Conservation (phyloP, 2,888 invertebrate species). For the Toxonevra muliebris region DNA sequence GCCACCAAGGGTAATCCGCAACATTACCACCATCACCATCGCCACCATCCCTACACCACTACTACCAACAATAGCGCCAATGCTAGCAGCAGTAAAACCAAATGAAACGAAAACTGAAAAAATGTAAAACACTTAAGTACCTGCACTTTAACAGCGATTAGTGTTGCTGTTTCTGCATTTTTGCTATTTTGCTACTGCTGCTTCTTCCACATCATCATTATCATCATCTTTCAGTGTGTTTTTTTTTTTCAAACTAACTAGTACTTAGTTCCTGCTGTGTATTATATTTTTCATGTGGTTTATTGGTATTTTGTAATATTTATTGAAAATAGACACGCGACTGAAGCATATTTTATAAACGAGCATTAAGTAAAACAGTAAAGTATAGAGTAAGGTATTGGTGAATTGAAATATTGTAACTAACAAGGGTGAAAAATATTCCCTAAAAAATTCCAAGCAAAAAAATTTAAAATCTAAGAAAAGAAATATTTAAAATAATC, state of each 20-base stretch:
- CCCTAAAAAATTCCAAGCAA: too few relatives aligned
- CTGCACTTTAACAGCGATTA: constrained; percentile 33
- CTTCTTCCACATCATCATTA: background rate
- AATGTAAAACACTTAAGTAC: constrained; percentile 17
- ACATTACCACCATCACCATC: too few relatives aligned
- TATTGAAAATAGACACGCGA: constrained; percentile 56
- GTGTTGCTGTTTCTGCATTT: background rate
- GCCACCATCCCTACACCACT: too few relatives aligned
- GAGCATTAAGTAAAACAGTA: background rate
- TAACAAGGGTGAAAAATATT: too few relatives aligned
- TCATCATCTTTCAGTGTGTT: background rate
- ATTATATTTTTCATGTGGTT: background rate
- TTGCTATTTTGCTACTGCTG: constrained; percentile 11
- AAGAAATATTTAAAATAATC: too few relatives aligned
- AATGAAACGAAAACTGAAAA: background rate
- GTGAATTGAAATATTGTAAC: too few relatives aligned
- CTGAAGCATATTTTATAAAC: constrained; percentile 54
- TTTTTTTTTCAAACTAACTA: too few relatives aligned
- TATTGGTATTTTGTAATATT: constrained; percentile 46
- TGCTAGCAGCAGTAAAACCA: background rate
- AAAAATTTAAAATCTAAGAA: too few relatives aligned
- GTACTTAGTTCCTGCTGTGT: too few relatives aligned
- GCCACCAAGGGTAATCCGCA: background rate
- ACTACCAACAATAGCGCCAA: background rate
- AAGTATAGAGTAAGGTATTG: too few relatives aligned